Percentiles rank a stretch among this genome's conserved stretches.
These are phyloP conservation scores for Danaus melanippus DNA, from an alignment of 1,140 invertebrate species.

Conservation along the genomic window DNA sequence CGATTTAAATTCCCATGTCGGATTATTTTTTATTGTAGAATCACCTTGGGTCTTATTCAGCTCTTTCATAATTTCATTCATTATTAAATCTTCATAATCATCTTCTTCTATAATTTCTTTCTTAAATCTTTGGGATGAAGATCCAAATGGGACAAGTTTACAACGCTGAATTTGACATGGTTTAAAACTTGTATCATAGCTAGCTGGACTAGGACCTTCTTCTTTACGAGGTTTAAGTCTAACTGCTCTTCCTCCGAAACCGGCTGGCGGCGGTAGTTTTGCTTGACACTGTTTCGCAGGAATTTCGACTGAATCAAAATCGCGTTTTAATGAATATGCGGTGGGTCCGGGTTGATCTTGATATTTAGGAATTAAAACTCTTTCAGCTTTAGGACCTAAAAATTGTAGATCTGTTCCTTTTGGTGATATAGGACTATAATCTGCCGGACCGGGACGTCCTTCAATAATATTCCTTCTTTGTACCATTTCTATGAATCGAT, in stretches of 20 bases:
- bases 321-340: constrained; percentile 39
- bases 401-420: constrained; percentile 32
- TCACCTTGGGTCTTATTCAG: constrained; percentile 9
- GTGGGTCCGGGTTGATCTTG: constrained; percentile 37
- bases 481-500: constrained; percentile 49
- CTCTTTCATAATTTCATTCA: constrained; percentile 9
- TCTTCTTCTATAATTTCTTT: constrained; percentile 15
- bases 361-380: constrained; percentile 29
- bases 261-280: constrained; percentile 29
- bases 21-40: constrained; percentile 12
- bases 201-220: constrained; percentile 49
- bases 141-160: constrained; percentile 38
- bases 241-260: constrained; percentile 39
- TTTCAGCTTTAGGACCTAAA: constrained; percentile 33
- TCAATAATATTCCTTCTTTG: constrained; percentile 43
- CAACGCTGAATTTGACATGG: constrained; percentile 29
- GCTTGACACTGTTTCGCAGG: constrained; percentile 27
- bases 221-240: constrained; percentile 36
- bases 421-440: constrained; percentile 31
- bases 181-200: constrained; percentile 28
- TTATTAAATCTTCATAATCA: constrained; percentile 15
- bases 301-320: constrained; percentile 33
- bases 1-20: constrained; percentile 52
- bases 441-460: constrained; percentile 38
- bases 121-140: constrained; percentile 37